These are phyloP conservation scores for Drosophila recens DNA, from an alignment of 2,888 invertebrate genomes.

Conservation along the genomic window DNA sequence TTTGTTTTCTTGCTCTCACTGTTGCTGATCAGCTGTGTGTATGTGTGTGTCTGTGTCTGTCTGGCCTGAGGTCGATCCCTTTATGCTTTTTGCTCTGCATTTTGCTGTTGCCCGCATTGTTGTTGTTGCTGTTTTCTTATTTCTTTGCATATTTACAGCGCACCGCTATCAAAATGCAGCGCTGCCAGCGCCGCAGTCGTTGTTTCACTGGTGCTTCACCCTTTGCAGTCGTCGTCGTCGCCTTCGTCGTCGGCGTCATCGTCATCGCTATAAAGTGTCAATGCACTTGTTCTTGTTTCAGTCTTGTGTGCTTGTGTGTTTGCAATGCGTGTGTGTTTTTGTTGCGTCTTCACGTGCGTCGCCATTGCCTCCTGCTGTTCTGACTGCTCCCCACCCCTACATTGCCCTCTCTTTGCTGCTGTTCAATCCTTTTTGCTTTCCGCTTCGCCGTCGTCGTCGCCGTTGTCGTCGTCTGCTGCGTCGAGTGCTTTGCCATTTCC, in stretches of 20 bases:
- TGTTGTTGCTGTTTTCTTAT: constrained; percentile 26
- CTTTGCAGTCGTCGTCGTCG: constrained; percentile 66
- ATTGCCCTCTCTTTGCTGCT: constrained; percentile 32
- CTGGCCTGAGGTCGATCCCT: constrained; percentile 73
- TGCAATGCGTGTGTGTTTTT: constrained; percentile 68
- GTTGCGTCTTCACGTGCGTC: constrained; percentile 81
- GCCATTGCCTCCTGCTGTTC: constrained; percentile 78
- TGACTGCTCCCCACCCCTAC: constrained; percentile 37
- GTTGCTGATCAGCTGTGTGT: constrained; percentile 65
- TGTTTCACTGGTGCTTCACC: constrained; percentile 66
- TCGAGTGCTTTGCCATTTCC: constrained; percentile 63
- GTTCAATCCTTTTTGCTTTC: constrained; percentile 80
- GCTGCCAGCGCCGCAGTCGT: constrained; percentile 57
- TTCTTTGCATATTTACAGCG: constrained; percentile 58
- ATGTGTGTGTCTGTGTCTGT: constrained; percentile 49
- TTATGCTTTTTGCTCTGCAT: constrained; percentile 45
- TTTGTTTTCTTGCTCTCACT: constrained; percentile 9
- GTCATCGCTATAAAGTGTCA: constrained; percentile 79
- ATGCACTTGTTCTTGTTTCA: constrained; percentile 84
- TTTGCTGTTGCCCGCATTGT: constrained; percentile 18
- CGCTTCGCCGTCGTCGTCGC: constrained; percentile 58
- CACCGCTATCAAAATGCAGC: constrained; percentile 72
- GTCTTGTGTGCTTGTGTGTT: constrained; percentile 50
- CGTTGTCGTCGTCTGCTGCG: constrained; percentile 65
- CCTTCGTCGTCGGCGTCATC: constrained; percentile 40